Conservation (phyloP, 2,113 vertebrate genomes). For the Thermophis baileyi region DNA sequence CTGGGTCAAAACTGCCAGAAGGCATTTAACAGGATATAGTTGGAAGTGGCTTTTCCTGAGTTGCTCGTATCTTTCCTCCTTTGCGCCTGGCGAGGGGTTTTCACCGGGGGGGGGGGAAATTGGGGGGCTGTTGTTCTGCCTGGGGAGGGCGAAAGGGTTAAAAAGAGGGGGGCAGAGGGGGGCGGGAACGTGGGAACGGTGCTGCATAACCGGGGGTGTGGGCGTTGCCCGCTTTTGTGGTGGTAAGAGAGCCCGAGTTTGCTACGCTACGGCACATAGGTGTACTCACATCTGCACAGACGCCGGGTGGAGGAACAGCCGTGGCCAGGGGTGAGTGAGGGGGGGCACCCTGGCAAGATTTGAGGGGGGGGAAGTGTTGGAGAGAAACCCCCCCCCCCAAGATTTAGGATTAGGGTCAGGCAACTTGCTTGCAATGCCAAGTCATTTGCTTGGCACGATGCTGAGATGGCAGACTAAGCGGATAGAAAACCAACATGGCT, state of each 20-base stretch:
- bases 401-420: neutral
- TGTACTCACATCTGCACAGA: neutral
- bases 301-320: neutral
- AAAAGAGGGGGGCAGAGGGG: constrained; percentile 34
- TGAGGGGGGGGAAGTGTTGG: neutral
- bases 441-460: neutral
- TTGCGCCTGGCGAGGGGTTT: no score
- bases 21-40: neutral
- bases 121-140: neutral
- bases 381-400: neutral
- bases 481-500: neutral
- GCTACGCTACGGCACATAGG: constrained; percentile 28
- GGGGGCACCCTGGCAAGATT: neutral
- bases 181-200: constrained; percentile 53
- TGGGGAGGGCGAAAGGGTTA: constrained; percentile 53
- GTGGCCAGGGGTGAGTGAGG: neutral
- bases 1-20: neutral
- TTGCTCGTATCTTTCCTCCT: neutral
- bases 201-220: constrained; percentile 61
- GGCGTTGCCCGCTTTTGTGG: constrained; percentile 64
- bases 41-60: neutral
- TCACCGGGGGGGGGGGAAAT: accelerated
- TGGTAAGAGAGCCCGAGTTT: constrained; percentile 54
- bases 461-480: neutral
- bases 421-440: neutral